Base-by-base conservation (phyloP, 1,140 invertebrate species). In the Zelostemma sp. region DNA sequence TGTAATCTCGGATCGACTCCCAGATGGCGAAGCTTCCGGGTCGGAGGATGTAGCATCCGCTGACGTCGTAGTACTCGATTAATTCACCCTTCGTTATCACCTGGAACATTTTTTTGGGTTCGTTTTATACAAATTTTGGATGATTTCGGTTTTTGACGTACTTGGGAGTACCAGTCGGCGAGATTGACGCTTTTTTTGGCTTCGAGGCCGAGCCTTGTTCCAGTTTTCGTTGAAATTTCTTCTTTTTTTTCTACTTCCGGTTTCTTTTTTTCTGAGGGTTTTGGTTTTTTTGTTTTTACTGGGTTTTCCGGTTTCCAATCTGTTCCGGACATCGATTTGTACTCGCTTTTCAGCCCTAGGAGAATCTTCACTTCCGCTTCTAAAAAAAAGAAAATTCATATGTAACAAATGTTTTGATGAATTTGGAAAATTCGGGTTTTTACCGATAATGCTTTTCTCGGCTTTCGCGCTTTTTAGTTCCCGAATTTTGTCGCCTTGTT, bases 31-130 rank as follows among this genome's bases (percentile, higher is more conserved):
- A 99, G 25, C 97, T 92, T 97, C 97, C 99, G 0, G 97, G 97
- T 25, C 97, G 90, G 15, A 99, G 88, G 71, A 99, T 97, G 80
- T 99, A 99, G 86, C 98, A 99, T 0, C 98, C 98, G 49, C 96
- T 98, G 4, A 99, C 95, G 82, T 99, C 97, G 78, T 99, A 99
- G 84, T 99, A 99, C 82, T 99, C 98, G 33, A 99, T 99, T 91
- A 99, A 90, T 87, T 99, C 96, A 59, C 96, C 93, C 87, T 99
- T 99, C 0, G 95, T 98, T 53, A 99, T 96, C 0, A 99, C 94
- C 74, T 81, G 35, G 9, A 6, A 38, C 15, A 51, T 48, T 33
- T 14, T 12, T 11, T n/a, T n/a, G n/a, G n/a, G n/a, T n/a, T n/a
- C n/a, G n/a, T n/a, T n/a, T n/a, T n/a, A 19, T 33, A 51, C n/a